Base-by-base conservation (phyloP, 1,140 invertebrate species). In the Samia ricini region DNA sequence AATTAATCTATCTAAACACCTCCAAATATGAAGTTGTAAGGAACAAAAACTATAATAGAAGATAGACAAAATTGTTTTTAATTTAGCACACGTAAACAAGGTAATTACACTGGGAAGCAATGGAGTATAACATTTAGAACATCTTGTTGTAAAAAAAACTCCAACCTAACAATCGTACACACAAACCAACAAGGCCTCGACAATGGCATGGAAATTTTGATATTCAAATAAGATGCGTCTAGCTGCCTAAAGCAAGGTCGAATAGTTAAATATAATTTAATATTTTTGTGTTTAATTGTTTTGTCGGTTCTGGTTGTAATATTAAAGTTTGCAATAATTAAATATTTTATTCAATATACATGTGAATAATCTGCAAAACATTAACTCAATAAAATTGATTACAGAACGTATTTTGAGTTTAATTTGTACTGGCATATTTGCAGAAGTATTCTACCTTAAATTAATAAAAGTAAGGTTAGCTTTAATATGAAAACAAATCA, bases 181-280 rank as follows among this genome's bases (percentile, higher is more conserved):
- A 42, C 26, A 59, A 5, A 55, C 56, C 24, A 60, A 60, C 56
- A 67, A 54, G 68, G 61, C 57, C 69, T 55, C 56, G 79, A 82
- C 83, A 83, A 86, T 83, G 64, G 74, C 57, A 64, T 70, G 68
- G 64, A 77, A 74, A 56, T 74, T 74, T 66, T 77, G 79, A 85
- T 77, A 83, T 79, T 79, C 74, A 68, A 74, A 79, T 74, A 62
- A 71, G 67, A 74, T 76, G 70, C 68, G 68, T 80, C 76, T 64
- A 82, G 76, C 74, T 82, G 81, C 82, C 79, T 68, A 63, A 66
- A 21, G 23, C 76, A 83, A 87, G 84, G 82, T 59, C 57, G 22
- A 23, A 21, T 6, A 22, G 7, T 22, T 20, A 52, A 52, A 52
- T 21, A 15, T 22, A 52, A 22, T 52, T 23, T n/a, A 23, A 52